Evolutionary conservation across 2,888 invertebrate genomes (phyloP), one percentile per base, ranked within the genome.

Genomic region (Noctua janthina): DNA sequence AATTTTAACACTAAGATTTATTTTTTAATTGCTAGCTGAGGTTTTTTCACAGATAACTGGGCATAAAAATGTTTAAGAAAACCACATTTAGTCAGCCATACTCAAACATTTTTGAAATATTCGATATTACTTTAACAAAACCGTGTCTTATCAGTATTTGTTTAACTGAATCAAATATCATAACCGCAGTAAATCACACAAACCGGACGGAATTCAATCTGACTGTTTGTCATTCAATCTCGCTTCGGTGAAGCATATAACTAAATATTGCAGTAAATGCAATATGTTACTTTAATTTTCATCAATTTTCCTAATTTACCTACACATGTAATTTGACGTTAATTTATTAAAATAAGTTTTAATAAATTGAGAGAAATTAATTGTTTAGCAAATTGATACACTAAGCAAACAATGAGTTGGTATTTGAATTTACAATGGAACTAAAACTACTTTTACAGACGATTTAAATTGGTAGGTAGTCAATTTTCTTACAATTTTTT

Each of bases 181-280:
- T 39, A 72, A 73, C 68, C 20, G 43, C 29, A 82, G 54, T 39
- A 35, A 76, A 70, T 70, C 67, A 54, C 20, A n/a, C 62, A 23
- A 86, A 76, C 66, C 39, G 69, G 73, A 66, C 66, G 59, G 73
- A 82, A 76, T 71, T 11, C 13, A 85, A 81, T 82, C 54, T 82
- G 77, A 64, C 77, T 74, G 51, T 67, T 73, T 86, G 70, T 74
- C 77, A 86, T 86, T 83, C 68, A 85, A 73, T 76, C 77, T 74
- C 66, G 74, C 54, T 7, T 62, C 69, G 15, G 20, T 46, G 59
- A 66, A 74, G 69, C 35, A 4, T 64, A n/a, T 69, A 59, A 74
- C 23, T 23, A 67, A 29, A 43, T 72, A 68, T 64, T 46, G 23
- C 35, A 46, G 35, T 64, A 71, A 76, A 70, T 84, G 29, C 46